These are phyloP conservation scores for Aphrocallistes beatrix DNA, from an alignment of 37 sponge, comb jelly and placozoan species.

Conservation along the genomic window DNA sequence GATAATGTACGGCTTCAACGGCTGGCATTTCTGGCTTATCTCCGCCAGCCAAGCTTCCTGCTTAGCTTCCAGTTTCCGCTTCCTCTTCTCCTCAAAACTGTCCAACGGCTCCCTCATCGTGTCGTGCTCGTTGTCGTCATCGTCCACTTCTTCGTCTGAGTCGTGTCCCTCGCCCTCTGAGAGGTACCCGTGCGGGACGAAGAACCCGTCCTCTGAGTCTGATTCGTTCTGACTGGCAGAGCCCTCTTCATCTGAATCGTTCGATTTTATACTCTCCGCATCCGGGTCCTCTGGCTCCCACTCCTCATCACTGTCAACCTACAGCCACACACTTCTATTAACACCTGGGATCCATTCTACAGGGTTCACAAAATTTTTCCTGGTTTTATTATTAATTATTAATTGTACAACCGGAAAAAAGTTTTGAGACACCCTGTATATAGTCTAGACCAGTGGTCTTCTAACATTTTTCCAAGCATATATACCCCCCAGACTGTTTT, in stretches of 20 bases:
- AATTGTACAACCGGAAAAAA: too few species aligned
- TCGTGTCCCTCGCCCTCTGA: constrained; percentile 85
- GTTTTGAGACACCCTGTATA: too few species aligned
- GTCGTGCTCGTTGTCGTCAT: background rate
- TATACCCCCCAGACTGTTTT: too few species aligned
- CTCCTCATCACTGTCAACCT: constrained; percentile 90
- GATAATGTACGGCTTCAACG: constrained; percentile 41
- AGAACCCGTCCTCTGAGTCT: constrained; percentile 87
- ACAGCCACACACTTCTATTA: constrained; percentile 14
- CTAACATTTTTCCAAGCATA: too few species aligned
- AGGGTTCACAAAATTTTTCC: too few species aligned
- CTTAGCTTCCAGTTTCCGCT: constrained; percentile 37
- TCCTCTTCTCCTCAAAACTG: constrained; percentile 12
- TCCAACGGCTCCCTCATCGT: background rate
- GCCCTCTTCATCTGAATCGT: constrained; percentile 46
- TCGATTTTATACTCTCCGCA: constrained; percentile 36
- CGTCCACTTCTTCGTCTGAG: constrained; percentile 37
- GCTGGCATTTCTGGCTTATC: constrained; percentile 43
- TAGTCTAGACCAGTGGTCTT: too few species aligned
- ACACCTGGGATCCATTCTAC: too few species aligned
- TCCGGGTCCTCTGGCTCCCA: constrained; percentile 97
- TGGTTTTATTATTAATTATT: too few species aligned
- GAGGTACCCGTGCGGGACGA: constrained; percentile 98
- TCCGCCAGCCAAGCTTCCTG: constrained; percentile 69
- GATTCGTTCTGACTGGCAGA: constrained; percentile 45